These are phyloP conservation scores for Andrena bucephala DNA, from an alignment of 2,888 invertebrate genomes.

Conservation along the genomic window DNA sequence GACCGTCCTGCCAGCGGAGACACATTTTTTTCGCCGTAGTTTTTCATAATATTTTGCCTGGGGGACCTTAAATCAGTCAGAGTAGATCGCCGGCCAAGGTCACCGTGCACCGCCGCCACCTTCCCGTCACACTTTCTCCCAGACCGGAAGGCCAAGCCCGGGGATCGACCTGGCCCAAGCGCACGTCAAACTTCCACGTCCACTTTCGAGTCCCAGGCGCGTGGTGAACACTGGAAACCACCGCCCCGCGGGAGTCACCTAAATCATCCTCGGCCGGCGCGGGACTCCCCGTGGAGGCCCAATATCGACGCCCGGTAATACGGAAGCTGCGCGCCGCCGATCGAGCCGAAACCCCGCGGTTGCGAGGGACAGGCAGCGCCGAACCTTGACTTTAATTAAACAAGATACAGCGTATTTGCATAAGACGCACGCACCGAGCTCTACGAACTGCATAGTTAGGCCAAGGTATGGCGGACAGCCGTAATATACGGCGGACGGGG, in stretches of 20 bases:
- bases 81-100: constrained; percentile 47
- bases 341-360: neutral
- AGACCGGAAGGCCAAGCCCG: constrained; percentile 38
- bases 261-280: neutral
- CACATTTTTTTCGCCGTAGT: constrained; percentile 42
- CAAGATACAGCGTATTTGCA: constrained; percentile 68
- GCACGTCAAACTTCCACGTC: constrained; percentile 43
- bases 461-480: constrained; percentile 81
- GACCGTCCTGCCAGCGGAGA: constrained; percentile 43
- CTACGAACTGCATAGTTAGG: constrained; percentile 79
- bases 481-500: constrained; percentile 78
- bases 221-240: neutral
- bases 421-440: constrained; percentile 64
- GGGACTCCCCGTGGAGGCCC: neutral
- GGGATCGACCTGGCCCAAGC: constrained; percentile 37
- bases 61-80: constrained; percentile 30
- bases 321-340: constrained; percentile 27
- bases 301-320: neutral
- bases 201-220: constrained; percentile 46
- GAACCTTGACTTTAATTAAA: constrained; percentile 64
- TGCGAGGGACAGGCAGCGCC: neutral
- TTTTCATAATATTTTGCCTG: constrained; percentile 56
- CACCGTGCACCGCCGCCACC: neutral
- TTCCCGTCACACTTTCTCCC: constrained; percentile 39
- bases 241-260: neutral